phyloP scores from a whole-genome alignment of 2,797 vertebrate species.

The Danio kyathit region DNA sequence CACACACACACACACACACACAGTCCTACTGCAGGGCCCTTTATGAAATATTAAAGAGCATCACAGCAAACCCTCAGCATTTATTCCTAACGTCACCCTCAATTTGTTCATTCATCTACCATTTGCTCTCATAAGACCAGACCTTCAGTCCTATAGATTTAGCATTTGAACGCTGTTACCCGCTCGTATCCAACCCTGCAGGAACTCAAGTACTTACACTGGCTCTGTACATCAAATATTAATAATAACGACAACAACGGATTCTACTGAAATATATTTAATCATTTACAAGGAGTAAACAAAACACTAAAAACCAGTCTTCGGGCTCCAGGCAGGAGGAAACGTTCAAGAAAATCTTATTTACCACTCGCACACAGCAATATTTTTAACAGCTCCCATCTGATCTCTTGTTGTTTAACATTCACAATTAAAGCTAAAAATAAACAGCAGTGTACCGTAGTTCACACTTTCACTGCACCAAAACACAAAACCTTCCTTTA shows the following conservation, averaged over 20 bases:
- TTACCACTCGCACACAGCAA: too few relatives aligned
- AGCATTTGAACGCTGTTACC: background rate
- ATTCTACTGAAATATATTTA: background rate
- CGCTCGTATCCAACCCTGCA: background rate
- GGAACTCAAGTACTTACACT: background rate
- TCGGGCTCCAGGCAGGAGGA: too few relatives aligned
- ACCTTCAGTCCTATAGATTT: background rate
- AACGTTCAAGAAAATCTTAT: too few relatives aligned
- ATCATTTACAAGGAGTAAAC: conserved; percentile 6
- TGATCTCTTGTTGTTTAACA: conserved; percentile 9
- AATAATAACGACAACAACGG: background rate
- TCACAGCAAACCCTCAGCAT: background rate
- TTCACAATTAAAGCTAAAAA: conserved; percentile 30
- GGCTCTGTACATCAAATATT: background rate
- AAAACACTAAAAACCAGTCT: conserved; percentile 9
- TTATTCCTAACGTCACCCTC: background rate
- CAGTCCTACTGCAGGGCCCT: background rate
- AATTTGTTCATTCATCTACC: background rate
- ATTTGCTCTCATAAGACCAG: background rate
- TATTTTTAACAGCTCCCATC: background rate
- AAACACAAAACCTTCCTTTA: background rate
- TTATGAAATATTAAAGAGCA: background rate
- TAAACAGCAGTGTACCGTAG: background rate
- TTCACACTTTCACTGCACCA: conserved; percentile 4
- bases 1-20: background rate